Evolutionary conservation across 1,140 invertebrate species (phyloP), one percentile per base, ranked within the genome.

Genomic region (Potamilus streckersoni): DNA sequence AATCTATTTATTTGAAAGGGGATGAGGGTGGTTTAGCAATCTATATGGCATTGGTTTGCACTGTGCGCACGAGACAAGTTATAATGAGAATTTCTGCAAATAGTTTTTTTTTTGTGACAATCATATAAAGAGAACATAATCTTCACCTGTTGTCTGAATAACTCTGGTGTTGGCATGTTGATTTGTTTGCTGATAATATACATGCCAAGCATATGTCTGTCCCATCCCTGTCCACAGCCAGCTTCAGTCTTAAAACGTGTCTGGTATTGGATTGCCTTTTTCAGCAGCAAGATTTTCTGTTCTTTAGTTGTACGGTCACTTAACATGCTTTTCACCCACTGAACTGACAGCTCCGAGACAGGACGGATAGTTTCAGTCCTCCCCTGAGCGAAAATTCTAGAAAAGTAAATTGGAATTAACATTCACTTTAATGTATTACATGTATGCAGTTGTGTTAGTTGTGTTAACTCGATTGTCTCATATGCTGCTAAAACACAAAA

Each of bases 281-380:
- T 79, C 19, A 85, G 69, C 23, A 84, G 64, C 67, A 79, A 76
- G 23, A 78, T 70, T 19, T 74, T 78, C 65, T 81, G 79, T 62
- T 84, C 80, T 23, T 73, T 16, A 31, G 79, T 82, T 16, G 76
- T 74, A 31, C 68, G 79, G 66, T 69, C 80, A 67, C 49, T 79
- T 20, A 71, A 67, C 84, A 85, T 85, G 62, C 80, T 77, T 31
- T 83, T 82, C 19, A 83, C 82, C 81, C 81, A 85, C 49, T 79
- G 76, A 12, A 65, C 78, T 12, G 83, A 84, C 58, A 75, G 76
- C 49, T 83, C 80, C 5, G 84, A 84, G 1, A 81, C 79, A 19
- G 84, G 80, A 27, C 83, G 83, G 49, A 85, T 82, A 16, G 84
- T 85, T 60, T 84, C 84, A n/a, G 84, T 85, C 60, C 84, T 79